Evolutionary conservation across 2,113 vertebrate genomes (phyloP).

Genomic region (Oncorhynchus masou): DNA sequence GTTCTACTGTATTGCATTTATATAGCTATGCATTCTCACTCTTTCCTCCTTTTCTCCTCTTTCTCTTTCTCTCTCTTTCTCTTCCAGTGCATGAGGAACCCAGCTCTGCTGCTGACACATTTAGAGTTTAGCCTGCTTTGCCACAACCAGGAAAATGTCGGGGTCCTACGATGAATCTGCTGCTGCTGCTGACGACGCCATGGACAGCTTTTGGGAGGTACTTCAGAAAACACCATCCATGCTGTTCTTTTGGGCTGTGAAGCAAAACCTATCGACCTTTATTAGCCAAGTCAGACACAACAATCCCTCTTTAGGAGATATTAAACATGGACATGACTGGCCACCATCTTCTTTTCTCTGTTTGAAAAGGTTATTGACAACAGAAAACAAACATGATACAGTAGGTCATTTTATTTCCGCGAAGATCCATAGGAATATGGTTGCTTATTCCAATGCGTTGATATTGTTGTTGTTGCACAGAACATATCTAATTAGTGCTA

Average conservation of each 20-base stretch:
- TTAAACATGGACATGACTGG: too few species aligned
- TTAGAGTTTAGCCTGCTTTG: conserved; percentile 60
- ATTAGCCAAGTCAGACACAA: too few species aligned
- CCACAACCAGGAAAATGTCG: conserved; percentile 83
- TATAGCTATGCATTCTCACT: conserved; percentile 12
- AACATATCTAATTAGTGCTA: conserved; percentile 47
- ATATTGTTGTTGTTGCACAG: not conserved
- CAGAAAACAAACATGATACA: not conserved
- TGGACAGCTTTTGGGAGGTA: conserved; percentile 99
- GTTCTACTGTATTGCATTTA: conserved; percentile 3
- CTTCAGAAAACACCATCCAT: not conserved
- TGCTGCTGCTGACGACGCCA: conserved; percentile 83
- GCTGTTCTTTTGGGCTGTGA: not conserved
- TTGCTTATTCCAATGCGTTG: not conserved
- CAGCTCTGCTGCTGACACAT: conserved; percentile 65
- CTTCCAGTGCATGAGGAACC: conserved; percentile 75
- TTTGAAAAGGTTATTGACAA: too few species aligned
- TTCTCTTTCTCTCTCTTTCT: conserved; percentile 23
- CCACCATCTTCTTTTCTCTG: too few species aligned
- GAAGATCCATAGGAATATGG: not conserved
- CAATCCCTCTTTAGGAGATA: too few species aligned
- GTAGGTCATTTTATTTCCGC: too few species aligned
- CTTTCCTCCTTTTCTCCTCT: conserved; percentile 28
- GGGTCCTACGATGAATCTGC: conserved; percentile 91
- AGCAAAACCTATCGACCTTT: not conserved